phyloP scores from a whole-genome alignment of 2,113 vertebrate species.

The Numenius arquata region DNA sequence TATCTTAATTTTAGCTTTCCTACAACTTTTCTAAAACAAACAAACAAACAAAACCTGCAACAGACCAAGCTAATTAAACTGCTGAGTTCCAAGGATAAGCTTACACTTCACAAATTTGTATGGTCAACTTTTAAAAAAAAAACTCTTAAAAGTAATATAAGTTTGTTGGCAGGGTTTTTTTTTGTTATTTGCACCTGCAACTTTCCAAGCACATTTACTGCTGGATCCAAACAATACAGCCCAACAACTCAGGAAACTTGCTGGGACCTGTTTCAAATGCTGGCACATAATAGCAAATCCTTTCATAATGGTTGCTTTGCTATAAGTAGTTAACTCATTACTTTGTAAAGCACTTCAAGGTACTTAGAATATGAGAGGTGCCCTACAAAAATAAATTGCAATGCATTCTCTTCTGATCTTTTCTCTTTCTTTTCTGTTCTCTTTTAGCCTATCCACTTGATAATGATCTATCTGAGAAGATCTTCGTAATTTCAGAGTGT shows the following conservation, averaged over 20 bases:
- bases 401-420: neutral
- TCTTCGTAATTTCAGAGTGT: neutral
- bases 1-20: neutral
- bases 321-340: neutral
- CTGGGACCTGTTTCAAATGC: neutral
- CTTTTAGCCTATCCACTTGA: neutral
- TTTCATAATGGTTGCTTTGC: neutral
- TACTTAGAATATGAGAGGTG: neutral
- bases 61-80: neutral
- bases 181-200: slow-evolving; percentile 2
- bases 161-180: neutral
- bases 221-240: neutral
- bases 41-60: neutral
- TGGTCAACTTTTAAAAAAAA: neutral
- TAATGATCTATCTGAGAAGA: neutral
- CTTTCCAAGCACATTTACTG: neutral
- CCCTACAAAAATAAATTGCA: neutral
- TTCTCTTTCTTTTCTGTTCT: neutral
- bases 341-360: slow-evolving; percentile 10
- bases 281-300: neutral
- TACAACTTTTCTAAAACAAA: neutral
- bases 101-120: neutral
- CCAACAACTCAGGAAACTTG: neutral
- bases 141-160: neutral
- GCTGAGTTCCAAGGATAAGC: neutral